phyloP scores from a whole-genome alignment of 35 echinoderm and acorn worm genomes.

The Amphiura filiformis region DNA sequence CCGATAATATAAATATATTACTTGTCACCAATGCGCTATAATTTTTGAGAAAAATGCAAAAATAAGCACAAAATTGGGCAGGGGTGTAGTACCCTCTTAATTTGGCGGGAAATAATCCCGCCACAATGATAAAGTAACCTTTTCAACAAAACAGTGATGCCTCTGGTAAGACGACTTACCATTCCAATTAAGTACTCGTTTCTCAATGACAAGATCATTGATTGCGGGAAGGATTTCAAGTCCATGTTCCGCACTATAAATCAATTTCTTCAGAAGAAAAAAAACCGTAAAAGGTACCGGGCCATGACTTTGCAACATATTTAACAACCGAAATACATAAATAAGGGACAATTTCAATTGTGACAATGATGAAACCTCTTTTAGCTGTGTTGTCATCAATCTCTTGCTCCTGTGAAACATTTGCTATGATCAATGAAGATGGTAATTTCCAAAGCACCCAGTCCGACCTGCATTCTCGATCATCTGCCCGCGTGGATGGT shows the following conservation, averaged over 20 bases:
- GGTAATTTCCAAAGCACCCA: conserved; percentile 31
- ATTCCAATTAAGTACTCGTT: conserved; percentile 26
- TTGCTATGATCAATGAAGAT: not conserved
- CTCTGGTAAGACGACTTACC: too few species aligned
- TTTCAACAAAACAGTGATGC: too few species aligned
- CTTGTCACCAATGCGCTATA: too few species aligned
- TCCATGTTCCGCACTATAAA: conserved; percentile 4
- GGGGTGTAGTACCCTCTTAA: too few species aligned
- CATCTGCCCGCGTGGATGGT: conserved; percentile 42
- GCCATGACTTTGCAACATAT: conserved; percentile 18
- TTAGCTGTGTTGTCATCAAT: not conserved
- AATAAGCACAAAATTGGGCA: too few species aligned
- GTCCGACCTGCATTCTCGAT: conserved; percentile 45
- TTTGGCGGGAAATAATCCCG: too few species aligned
- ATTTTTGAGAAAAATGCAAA: too few species aligned
- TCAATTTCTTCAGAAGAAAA: conserved; percentile 33
- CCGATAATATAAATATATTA: too few species aligned
- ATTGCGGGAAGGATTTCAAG: conserved; percentile 39
- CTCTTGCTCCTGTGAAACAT: not conserved
- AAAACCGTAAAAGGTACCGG: conserved; percentile 38
- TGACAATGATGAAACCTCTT: not conserved
- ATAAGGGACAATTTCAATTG: not conserved
- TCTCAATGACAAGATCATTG: conserved; percentile 39
- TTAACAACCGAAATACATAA: conserved; percentile 19
- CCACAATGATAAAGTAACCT: too few species aligned